Base-by-base conservation (phyloP, 2,113 vertebrate species). In the Gadus macrocephalus region DNA sequence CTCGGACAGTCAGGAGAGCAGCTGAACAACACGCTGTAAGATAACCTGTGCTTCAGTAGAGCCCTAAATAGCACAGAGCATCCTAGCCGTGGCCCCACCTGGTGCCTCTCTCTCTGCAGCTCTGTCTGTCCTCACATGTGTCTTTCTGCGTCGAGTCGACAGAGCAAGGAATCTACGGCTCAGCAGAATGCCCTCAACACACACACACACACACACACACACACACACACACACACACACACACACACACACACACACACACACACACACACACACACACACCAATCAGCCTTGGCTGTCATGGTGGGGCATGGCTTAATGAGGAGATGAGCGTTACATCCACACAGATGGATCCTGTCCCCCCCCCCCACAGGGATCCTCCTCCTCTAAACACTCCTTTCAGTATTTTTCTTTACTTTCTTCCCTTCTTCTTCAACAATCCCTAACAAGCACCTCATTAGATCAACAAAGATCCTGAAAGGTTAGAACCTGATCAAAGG, bases 331-430 rank as follows among this genome's bases (percentile, higher is more conserved):
- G 85, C 82, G 87, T 77, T 73, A 87, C 86, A 86, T 88, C 87
- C 87, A 87, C 81, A 78, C 87, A 90, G 89, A 83, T 91, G 89
- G 87, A 88, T 89, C 88, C 87, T 84, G 64, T 90, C 85, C 83
- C 67, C 72, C 72, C 70, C 68, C 66, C 74, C 71, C 31, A 66
- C 78, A 62, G 53, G 20, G 74, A 72, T 69, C 79, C 60, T 67
- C 81, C 83, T 79, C 81, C 80, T 75, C 83, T 75, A 15, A 56
- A 67, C 79, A 69, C 63, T 73, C 81, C 79, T 83, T 77, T 70
- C 67, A 69, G 75, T 70, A 20, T 74, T 64, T 70, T 66, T 25
- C 25, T 25, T 75, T 63, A 53, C 19, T 28, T 69, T 80, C 70
- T 56, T 42, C 56, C n/a, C 15, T 19, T 19, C 0, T 15, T 72